Evolutionary conservation across 2,113 vertebrate genomes (phyloP).

Genomic region (Cariama cristata): DNA sequence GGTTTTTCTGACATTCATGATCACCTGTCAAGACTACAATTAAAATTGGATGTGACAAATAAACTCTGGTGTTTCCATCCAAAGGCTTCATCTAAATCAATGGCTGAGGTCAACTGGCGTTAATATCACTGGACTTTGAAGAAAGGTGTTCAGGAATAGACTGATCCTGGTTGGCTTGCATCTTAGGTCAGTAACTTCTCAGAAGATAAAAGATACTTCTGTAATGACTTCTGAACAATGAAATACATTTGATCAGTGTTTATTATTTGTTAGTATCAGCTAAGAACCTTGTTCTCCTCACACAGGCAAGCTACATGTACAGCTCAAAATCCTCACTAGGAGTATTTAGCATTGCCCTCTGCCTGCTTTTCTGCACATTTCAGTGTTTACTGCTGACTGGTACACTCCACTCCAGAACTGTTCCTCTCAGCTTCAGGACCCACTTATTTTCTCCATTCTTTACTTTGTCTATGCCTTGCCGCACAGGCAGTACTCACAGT

Average conservation of each 20-base stretch:
- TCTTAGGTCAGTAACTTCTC: not conserved
- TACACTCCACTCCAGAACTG: not conserved
- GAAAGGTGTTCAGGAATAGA: not conserved
- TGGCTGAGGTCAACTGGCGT: not conserved
- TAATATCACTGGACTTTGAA: not conserved
- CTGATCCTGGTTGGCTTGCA: not conserved
- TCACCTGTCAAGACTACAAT: not conserved
- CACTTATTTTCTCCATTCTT: not conserved
- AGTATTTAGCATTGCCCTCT: not conserved
- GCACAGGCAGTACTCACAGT: too few relatives aligned
- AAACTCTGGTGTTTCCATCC: not conserved
- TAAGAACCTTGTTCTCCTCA: not conserved
- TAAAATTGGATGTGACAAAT: not conserved
- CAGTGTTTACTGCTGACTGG: not conserved
- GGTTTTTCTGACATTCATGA: not conserved
- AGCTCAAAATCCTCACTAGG: not conserved
- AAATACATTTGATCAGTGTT: not conserved
- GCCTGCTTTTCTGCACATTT: not conserved
- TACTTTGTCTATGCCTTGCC: not conserved
- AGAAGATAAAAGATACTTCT: not conserved
- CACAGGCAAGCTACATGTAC: not conserved
- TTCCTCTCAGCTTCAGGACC: not conserved
- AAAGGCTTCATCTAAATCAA: not conserved
- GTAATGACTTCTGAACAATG: not conserved
- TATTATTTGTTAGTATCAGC: not conserved